Base-by-base conservation (phyloP, 2,113 vertebrate genomes). In the Brachypteracias leptosomus region DNA sequence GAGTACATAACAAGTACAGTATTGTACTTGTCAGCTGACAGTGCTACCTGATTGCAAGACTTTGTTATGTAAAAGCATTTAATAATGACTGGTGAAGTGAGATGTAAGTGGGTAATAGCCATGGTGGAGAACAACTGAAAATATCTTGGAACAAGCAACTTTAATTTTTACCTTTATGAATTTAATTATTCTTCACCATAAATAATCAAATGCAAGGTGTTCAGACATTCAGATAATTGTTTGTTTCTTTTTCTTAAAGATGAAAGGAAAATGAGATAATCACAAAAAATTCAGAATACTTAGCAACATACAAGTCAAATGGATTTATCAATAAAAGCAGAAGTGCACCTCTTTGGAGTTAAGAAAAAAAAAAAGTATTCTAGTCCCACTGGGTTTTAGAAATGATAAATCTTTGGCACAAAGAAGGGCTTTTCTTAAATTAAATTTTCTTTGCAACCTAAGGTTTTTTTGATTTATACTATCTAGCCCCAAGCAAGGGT, bases 401-500 rank as follows among this genome's bases (percentile, higher is more conserved):
- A 97, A 94, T 96, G 89, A 97, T 94, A 93, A 96, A 97, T 96
- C 90, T 95, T 94, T 88, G 85, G 59, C 77, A 91, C 42, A 94
- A 95, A 29, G 70, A 93, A 96, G 51, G 66, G 36, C 22, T 89
- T 93, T 95, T 95, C n/a, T 94, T 15, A 95, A 96, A 97, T 96
- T 97, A 94, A 96, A 97, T 96, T 97, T 96, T 97, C 92, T 93
- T 96, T 91, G 79, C 85, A 94, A 94, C 90, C 85, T 74, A 79
- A 74, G 90, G 73, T 55, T 95, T 94, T 95, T 96, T 95, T 97
- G 95, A 97, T 95, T 96, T 96, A 97, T 97, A 72, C 88, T 96
- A 90, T 94, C 95, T 93, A 83, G 95, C 93, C 89, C 82, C 75
- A 96, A 97, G 96, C 66, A 93, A 96, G 47, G 51, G 62, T 94